Evolutionary conservation across 2,113 vertebrate species (phyloP).

Genomic region (Thunnus thynnus): DNA sequence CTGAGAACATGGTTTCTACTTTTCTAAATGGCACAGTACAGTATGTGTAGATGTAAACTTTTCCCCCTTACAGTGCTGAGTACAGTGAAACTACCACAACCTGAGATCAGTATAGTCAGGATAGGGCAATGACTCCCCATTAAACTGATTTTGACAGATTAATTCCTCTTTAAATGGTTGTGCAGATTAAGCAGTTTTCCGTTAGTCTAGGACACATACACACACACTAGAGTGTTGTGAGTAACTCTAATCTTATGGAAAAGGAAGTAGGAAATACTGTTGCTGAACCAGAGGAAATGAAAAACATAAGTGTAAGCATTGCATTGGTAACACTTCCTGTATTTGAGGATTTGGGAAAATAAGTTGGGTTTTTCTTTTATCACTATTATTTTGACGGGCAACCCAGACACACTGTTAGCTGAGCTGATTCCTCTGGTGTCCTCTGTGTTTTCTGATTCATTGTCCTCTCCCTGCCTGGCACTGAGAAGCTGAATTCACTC

Average conservation of each 20-base stretch:
- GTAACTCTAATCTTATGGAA: slow-evolving; percentile 2
- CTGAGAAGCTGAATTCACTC: slow-evolving; percentile 12
- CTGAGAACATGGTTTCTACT: slow-evolving; percentile 1
- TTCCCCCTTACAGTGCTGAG: not conserved
- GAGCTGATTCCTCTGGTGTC: slow-evolving; percentile 8
- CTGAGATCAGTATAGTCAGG: not conserved
- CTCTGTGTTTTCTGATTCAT: not conserved
- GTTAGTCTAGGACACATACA: not conserved
- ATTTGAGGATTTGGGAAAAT: slow-evolving; percentile 43
- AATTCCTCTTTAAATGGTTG: not conserved
- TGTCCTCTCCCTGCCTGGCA: not conserved
- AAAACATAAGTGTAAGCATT: slow-evolving; percentile 34
- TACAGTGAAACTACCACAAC: not conserved
- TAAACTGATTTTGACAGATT: not conserved
- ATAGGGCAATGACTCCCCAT: not conserved
- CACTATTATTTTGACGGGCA: not conserved
- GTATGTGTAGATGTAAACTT: not conserved
- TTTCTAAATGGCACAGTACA: slow-evolving; percentile 12
- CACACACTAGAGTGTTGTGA: not conserved
- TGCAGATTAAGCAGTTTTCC: not conserved
- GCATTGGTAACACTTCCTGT: slow-evolving; percentile 63
- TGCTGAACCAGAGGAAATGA: slow-evolving; percentile 61
- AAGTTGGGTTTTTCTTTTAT: not conserved
- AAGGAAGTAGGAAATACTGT: slow-evolving; percentile 53
- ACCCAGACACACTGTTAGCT: not conserved